Evolutionary conservation across 2,113 vertebrate species (phyloP).

Genomic region (Megalops atlanticus): DNA sequence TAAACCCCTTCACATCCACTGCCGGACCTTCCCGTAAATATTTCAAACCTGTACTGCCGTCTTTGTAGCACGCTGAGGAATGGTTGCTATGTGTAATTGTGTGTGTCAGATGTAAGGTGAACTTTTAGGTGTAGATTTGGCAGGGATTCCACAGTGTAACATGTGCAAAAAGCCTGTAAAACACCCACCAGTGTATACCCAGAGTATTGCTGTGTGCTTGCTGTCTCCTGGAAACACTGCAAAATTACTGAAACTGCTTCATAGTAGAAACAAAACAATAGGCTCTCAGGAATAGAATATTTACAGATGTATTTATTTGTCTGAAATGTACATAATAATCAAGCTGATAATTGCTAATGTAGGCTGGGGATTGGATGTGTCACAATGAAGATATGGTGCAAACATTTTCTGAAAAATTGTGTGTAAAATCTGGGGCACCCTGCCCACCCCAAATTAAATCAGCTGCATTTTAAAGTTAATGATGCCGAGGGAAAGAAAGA

Average conservation of each 20-base stretch:
- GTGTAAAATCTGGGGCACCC: no score
- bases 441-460: no score
- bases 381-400: no score
- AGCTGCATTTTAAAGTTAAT: no score
- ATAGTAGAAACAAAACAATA: constrained; percentile 13
- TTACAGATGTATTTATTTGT: constrained; percentile 21
- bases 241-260: not conserved
- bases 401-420: no score
- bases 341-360: not conserved
- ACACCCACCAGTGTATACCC: not conserved
- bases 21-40: constrained; percentile 6
- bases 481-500: no score
- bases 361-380: not conserved
- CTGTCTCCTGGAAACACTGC: not conserved
- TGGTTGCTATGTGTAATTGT: not conserved
- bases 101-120: not conserved
- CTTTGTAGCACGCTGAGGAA: not conserved
- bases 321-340: not conserved
- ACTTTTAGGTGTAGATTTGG: not conserved
- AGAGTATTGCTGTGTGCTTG: not conserved
- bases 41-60: not conserved
- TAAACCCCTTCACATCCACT: not conserved
- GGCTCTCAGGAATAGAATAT: constrained; percentile 34
- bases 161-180: not conserved
- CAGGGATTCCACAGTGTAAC: constrained; percentile 22